Evolutionary conservation across 2,113 vertebrate species (phyloP).

Genomic region (Neogobius melanostomus): DNA sequence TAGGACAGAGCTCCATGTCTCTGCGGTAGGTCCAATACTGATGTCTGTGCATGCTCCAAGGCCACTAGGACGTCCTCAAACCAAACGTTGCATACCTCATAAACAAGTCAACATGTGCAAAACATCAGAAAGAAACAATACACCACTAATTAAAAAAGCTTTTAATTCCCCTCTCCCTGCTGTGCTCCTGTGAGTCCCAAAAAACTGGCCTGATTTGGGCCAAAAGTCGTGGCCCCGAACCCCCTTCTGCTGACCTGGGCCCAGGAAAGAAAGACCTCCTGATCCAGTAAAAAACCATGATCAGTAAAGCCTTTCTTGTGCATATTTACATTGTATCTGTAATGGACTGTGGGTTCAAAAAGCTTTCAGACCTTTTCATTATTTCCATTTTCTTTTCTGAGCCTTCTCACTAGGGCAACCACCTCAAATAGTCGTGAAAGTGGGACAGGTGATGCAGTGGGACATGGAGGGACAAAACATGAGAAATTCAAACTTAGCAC

Average conservation of each 20-base stretch:
- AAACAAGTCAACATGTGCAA: conserved; percentile 71
- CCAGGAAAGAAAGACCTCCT: conserved; percentile 35
- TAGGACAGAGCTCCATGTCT: conserved; percentile 56
- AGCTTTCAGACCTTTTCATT: no score
- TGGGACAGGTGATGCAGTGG: no score
- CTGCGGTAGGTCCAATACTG: conserved; percentile 66
- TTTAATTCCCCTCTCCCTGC: conserved; percentile 20
- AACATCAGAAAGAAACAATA: conserved; percentile 50
- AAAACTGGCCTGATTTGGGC: conserved; percentile 28
- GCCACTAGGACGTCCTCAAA: conserved; percentile 71
- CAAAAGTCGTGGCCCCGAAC: conserved; percentile 30
- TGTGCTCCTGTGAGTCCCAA: conserved; percentile 30
- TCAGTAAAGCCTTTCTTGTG: no score
- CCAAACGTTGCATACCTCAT: conserved; percentile 72
- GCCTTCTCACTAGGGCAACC: no score
- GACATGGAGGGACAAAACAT: no score
- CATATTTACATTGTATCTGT: no score
- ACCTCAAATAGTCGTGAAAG: no score
- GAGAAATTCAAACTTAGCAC: no score
- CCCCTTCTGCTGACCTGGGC: conserved; percentile 38
- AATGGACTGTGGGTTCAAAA: no score
- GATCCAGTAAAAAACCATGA: no score
- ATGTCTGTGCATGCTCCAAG: conserved; percentile 72
- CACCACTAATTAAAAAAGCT: conserved; percentile 27
- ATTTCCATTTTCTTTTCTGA: no score